phyloP scores from a whole-genome alignment of 2,113 vertebrate genomes.

The Vimba vimba region DNA sequence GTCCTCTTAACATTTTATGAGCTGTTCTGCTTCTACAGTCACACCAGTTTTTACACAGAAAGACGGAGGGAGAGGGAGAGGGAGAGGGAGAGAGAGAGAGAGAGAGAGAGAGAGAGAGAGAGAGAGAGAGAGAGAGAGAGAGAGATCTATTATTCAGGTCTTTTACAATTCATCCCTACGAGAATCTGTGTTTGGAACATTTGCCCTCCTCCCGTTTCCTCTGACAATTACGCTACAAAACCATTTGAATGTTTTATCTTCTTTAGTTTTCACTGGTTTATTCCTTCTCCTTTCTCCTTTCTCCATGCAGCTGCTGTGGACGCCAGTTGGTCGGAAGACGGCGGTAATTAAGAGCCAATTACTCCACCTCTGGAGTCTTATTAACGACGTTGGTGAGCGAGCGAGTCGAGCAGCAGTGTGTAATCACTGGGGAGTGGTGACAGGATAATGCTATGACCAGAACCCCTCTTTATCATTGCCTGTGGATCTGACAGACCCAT shows the following conservation, averaged over 20 bases:
- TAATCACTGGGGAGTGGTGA: slow-evolving; percentile 66
- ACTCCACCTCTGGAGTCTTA: slow-evolving; percentile 71
- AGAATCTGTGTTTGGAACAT: slow-evolving; percentile 53
- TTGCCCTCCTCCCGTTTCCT: slow-evolving; percentile 59
- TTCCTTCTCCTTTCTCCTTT: slow-evolving; percentile 23
- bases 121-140: slow-evolving; percentile 14
- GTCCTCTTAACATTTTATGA: slow-evolving; percentile 69
- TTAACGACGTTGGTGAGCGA: slow-evolving; percentile 64
- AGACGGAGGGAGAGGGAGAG: slow-evolving; percentile 16
- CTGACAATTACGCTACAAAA: slow-evolving; percentile 66
- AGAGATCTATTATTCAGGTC: slow-evolving; percentile 66
- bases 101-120: slow-evolving; percentile 35
- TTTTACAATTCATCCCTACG: slow-evolving; percentile 59
- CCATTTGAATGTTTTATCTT: slow-evolving; percentile 50
- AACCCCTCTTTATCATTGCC: slow-evolving; percentile 58
- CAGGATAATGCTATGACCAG: slow-evolving; percentile 64
- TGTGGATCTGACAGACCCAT: slow-evolving; percentile 31
- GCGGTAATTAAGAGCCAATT: slow-evolving; percentile 76
- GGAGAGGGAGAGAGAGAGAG: slow-evolving; percentile 29
- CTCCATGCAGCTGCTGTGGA: slow-evolving; percentile 69
- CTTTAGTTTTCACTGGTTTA: slow-evolving; percentile 45
- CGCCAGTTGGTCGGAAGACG: slow-evolving; percentile 67
- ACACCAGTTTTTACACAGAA: slow-evolving; percentile 14
- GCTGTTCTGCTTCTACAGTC: slow-evolving; percentile 52
- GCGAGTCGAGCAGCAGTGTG: slow-evolving; percentile 59